Evolutionary conservation across 2,888 invertebrate species (phyloP).

Genomic region (Acleris laterana): DNA sequence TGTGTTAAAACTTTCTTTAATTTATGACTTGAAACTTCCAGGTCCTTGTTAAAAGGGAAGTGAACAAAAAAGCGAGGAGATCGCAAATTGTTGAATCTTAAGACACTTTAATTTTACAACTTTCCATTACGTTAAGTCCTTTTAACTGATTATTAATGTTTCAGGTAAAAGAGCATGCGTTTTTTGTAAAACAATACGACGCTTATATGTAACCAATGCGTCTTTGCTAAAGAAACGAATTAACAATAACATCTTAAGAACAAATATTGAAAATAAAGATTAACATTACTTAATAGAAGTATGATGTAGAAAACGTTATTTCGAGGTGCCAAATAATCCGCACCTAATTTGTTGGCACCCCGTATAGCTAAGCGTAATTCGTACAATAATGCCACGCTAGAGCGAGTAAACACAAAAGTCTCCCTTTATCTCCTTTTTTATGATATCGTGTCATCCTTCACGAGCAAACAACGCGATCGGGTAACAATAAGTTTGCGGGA

Average conservation of each 20-base stretch:
- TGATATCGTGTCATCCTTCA: constrained; percentile 23
- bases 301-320: too few relatives aligned
- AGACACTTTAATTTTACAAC: neutral
- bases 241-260: too few relatives aligned
- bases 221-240: too few relatives aligned
- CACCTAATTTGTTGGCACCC: too few relatives aligned
- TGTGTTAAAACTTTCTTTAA: constrained; percentile 27
- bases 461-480: constrained; percentile 31
- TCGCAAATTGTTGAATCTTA: constrained; percentile 13
- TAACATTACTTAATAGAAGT: too few relatives aligned
- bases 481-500: constrained; percentile 47
- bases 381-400: neutral
- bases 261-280: too few relatives aligned
- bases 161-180: too few relatives aligned
- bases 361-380: too few relatives aligned
- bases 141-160: too few relatives aligned
- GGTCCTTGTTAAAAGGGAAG: constrained; percentile 24
- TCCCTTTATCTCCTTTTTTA: constrained; percentile 10
- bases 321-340: too few relatives aligned
- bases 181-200: too few relatives aligned
- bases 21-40: constrained; percentile 22
- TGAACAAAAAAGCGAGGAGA: constrained; percentile 13
- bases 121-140: neutral
- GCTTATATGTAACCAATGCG: too few relatives aligned
- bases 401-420: constrained; percentile 13